These are phyloP conservation scores for Ochropacha duplaris DNA, from an alignment of 2,888 invertebrate species.

Conservation along the genomic window DNA sequence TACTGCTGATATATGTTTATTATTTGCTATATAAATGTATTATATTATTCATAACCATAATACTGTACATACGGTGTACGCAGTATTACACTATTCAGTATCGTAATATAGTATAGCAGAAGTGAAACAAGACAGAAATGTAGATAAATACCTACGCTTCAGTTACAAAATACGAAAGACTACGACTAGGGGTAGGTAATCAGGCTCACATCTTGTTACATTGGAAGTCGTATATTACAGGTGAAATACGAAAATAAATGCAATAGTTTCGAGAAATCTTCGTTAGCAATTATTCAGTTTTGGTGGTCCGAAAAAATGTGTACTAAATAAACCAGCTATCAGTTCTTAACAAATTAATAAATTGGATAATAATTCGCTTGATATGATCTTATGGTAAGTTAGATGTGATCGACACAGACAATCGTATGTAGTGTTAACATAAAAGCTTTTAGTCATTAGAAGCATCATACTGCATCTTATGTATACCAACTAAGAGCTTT, in stretches of 20 bases:
- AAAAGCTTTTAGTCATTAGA: conserved; percentile 75
- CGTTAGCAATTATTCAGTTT: conserved; percentile 35
- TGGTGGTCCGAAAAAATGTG: conserved; percentile 62
- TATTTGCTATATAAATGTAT: background rate
- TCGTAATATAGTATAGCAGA: background rate
- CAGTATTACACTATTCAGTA: background rate
- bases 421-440: conserved; percentile 69
- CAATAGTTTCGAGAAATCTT: background rate
- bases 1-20: background rate
- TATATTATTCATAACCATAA: too few species aligned
- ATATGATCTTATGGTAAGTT: conserved; percentile 76
- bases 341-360: conserved; percentile 49
- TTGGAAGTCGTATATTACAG: background rate
- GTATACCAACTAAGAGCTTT: conserved; percentile 47
- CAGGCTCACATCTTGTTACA: background rate
- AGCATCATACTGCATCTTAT: conserved; percentile 68
- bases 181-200: background rate
- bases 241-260: background rate
- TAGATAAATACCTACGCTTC: background rate
- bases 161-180: background rate
- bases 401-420: conserved; percentile 61
- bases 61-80: background rate
- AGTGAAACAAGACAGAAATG: background rate
- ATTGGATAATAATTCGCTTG: conserved; percentile 71
- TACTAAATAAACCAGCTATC: conserved; percentile 49